Base-by-base conservation (phyloP, 2,888 invertebrate species). In the Drosophila testacea region DNA sequence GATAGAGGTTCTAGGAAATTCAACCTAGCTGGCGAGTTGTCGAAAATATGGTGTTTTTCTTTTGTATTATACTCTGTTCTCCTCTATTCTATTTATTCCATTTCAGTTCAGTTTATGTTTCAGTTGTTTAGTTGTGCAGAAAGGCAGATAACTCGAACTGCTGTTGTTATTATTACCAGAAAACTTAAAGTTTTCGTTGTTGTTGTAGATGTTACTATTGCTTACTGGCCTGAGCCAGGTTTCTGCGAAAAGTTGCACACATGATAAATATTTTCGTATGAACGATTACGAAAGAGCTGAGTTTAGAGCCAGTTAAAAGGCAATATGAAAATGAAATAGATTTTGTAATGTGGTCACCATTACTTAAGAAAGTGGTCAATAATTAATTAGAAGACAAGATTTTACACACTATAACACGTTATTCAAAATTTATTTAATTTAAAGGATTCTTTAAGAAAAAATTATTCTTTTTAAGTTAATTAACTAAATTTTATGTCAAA, bases 51-150 rank as follows among this genome's bases (percentile, higher is more conserved):
- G 41, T 69, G 16, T 71, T 71, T 65, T 64, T 61, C n/a, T n/a
- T 64, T 61, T 59, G 51, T 47, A 52, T 41, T 38, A 10, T 28
- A 36, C 47, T 51, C 32, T 50, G 47, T 30, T 32, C 4, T 39
- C 6, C 41, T 41, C 28, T 13, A 30, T 59, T 59, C 10, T 39
- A 22, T 59, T 59, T 36, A 41, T 48, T 22, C 22, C 42, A 32
- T 51, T 48, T 66, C 30, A 61, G 46, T 74, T 78, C 57, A 56
- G 44, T 69, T 63, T 60, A 38, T 48, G 56, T 65, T 64, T 51
- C 71, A 57, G 56, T 65, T 83, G 83, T 65, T 79, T 82, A 88
- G 80, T 74, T 83, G 88, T 72, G 88, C 83, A 85, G 83, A 83
- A 83, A 73, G 79, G 52, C 77, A 77, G 86, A 85, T 82, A 79